Evolutionary conservation across 2,113 vertebrate genomes (phyloP).

Genomic region (Oxyura jamaicensis): DNA sequence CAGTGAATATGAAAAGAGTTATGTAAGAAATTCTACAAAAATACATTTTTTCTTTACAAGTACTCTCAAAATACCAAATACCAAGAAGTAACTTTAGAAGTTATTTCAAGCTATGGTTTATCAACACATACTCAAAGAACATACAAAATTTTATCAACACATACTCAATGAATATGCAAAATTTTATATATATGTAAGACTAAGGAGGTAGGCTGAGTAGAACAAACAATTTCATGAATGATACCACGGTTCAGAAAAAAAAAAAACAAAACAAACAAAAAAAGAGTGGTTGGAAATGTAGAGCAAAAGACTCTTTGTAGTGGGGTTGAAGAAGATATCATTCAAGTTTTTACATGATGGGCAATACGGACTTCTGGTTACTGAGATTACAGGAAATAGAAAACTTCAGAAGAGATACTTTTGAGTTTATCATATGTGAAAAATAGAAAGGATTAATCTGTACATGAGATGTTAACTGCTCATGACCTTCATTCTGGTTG

Average conservation of each 20-base stretch:
- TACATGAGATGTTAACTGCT: background rate
- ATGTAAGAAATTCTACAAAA: background rate
- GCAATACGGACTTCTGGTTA: background rate
- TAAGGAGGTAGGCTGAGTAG: background rate
- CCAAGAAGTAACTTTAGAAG: background rate
- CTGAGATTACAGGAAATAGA: background rate
- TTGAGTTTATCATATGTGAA: background rate
- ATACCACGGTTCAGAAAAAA: background rate
- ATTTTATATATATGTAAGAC: background rate
- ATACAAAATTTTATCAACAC: no score
- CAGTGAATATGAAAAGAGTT: background rate
- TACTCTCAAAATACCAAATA: background rate
- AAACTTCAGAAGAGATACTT: background rate
- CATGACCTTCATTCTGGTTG: background rate
- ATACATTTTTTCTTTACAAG: background rate
- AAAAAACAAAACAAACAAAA: no score
- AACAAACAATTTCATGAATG: background rate
- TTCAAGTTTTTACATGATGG: background rate
- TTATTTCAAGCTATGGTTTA: background rate
- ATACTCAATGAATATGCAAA: background rate
- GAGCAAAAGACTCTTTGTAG: background rate
- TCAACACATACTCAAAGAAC: background rate
- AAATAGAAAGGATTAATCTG: background rate
- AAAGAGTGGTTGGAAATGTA: background rate
- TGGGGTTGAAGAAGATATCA: background rate